Evolutionary conservation across 2,888 invertebrate species (phyloP), one percentile per base, ranked within the genome.

Genomic region (Sarcophaga caerulescens): DNA sequence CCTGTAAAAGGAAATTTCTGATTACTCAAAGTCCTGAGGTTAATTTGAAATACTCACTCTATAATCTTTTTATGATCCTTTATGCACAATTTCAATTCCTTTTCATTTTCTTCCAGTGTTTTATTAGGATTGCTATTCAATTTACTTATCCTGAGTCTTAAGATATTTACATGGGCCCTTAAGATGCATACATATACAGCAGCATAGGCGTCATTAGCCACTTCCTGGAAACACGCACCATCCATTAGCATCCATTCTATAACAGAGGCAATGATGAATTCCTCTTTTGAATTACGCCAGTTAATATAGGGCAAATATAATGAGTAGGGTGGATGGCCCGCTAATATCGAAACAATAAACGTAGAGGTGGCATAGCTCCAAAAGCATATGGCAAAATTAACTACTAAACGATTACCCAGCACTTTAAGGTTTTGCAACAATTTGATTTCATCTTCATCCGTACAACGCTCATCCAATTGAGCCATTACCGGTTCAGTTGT

Each of bases 51-150:
- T n/a, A 85, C 85, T 86, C 62, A 88, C 89, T 88, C 62, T 21
- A 89, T 66, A 11, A 89, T 73, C 68, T 87, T 81, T 47, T 88
- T 87, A 59, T 89, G 89, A 83, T 89, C 89, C 25, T 66, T 85
- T 12, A 89, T 88, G 44, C 88, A 88, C 47, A 82, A 57, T 19
- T 88, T 89, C 1, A 89, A 69, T 12, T 89, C 89, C 57, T 84
- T 47, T 0, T 73, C 70, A 44, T 89, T 88, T 19, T 88, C 68
- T 0, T 71, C 78, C 4, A 74, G 65, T 5, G 81, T 60, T 62
- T 81, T 77, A 19, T 84, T 78, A 0, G 73, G 19, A 10, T 69
- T 75, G 11, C 69, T 47, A 19, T 83, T 74, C 52, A 88, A 66
- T 76, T 87, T 85, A 0, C 79, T 63, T 10, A 89, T 86, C 11